Base-by-base conservation (phyloP, 2,797 vertebrate species). In the Malacoctenus gilli region DNA sequence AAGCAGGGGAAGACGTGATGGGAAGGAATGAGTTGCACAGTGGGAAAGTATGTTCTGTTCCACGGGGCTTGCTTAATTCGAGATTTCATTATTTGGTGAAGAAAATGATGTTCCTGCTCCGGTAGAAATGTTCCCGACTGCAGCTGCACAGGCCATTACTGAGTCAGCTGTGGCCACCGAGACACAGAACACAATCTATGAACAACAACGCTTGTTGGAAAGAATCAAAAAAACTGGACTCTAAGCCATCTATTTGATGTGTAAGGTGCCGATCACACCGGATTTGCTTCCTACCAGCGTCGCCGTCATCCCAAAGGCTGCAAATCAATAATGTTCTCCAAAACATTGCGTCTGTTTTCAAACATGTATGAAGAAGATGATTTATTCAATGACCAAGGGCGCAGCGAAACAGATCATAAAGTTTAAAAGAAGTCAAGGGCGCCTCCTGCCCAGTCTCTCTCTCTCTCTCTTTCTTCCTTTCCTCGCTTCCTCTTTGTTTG, bases 311-410 rank as follows among this genome's bases (percentile, higher is more conserved):
- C 41, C 18, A 30, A 54, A 42, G 1, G 39, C 8, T 13, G 20
- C 42, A 65, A 75, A 22, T 68, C 53, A 59, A 25, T 3, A 35
- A 25, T 41, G 22, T 9, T 34, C 47, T 47, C 37, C n/a, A 25
- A 37, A 58, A 35, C 52, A n/a, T n/a, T 42, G 31, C 64, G 14
- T 68, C 70, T 46, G 28, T 63, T 60, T 44, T 52, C 40, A 64
- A 74, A 65, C 58, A 37, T 52, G 49, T 9, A 28, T 50, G 54
- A 65, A 59, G 41, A 6, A 10, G 1, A 8, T 65, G 74, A 83
- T 81, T 80, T 80, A 84, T 80, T 36, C 10, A 75, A 77, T 53
- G 36, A 62, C 34, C 2, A 3, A 22, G 25, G 32, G 62, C 25
- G 39, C 3, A 56, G 44, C 22, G 42, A 59, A 82, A 68, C 55